Evolutionary conservation across 2,113 vertebrate species (phyloP).

Genomic region (Laticauda colubrina): DNA sequence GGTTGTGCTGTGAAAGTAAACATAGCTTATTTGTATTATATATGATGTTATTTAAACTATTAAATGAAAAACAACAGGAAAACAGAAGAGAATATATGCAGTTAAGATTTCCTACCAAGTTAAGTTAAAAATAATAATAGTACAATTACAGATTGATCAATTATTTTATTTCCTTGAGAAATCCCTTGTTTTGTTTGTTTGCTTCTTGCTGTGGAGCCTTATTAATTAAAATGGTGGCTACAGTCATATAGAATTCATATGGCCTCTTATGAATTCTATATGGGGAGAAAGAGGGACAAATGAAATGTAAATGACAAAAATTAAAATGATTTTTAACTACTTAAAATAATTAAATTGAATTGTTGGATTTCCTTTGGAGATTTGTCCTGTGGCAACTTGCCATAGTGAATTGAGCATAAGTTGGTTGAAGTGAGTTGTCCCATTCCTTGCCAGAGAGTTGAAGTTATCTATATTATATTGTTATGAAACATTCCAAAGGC

Average conservation of each 20-base stretch:
- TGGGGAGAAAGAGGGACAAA: conserved; percentile 30
- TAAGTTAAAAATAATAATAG: neutral
- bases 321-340: too few species aligned
- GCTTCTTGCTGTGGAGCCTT: conserved; percentile 5
- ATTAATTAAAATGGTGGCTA: neutral
- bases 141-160: conserved; percentile 27
- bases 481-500: conserved; percentile 51
- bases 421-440: too few species aligned
- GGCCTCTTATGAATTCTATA: conserved; percentile 52
- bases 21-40: conserved; percentile 3
- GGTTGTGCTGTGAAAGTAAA: neutral
- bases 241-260: neutral
- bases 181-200: neutral
- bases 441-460: neutral
- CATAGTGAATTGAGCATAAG: too few species aligned
- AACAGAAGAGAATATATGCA: neutral
- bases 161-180: conserved; percentile 16
- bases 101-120: neutral
- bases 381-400: neutral
- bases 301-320: too few species aligned
- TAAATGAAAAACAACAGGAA: conserved; percentile 1
- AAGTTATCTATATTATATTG: conserved; percentile 38
- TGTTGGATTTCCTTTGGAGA: neutral
- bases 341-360: too few species aligned
- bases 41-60: conserved; percentile 25